Evolutionary conservation across 1,140 invertebrate species (phyloP).

Genomic region (Lucilia cuprina): DNA sequence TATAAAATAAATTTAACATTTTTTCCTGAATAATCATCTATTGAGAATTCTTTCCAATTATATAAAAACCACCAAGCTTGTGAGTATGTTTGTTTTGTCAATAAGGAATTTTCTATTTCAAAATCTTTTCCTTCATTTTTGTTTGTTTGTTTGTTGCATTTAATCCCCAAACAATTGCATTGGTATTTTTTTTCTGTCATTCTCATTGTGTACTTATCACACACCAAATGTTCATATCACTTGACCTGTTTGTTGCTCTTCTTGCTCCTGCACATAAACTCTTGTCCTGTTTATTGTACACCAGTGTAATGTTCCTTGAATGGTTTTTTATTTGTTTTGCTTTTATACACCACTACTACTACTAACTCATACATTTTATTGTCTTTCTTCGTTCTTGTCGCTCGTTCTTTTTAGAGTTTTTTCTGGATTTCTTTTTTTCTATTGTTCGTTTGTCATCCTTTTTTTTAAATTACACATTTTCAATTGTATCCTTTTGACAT

Average conservation of each 20-base stretch:
- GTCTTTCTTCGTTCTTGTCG: neutral
- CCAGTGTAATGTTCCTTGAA: neutral
- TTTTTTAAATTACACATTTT: neutral
- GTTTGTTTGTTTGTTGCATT: neutral
- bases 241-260: neutral
- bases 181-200: neutral
- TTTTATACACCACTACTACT: neutral
- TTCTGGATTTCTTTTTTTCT: neutral
- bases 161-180: slow-evolving; percentile 1
- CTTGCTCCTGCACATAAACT: neutral
- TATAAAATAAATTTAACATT: too few species aligned
- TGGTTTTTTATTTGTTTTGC: neutral
- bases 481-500: slow-evolving; percentile 17
- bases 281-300: neutral
- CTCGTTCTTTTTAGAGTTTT: neutral
- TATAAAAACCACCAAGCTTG: neutral
- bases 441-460: neutral
- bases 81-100: neutral
- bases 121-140: neutral
- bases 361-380: neutral
- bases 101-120: neutral
- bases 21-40: neutral
- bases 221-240: neutral
- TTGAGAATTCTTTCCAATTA: neutral
- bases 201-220: neutral